These are phyloP conservation scores for Cerastoderma edule DNA, from an alignment of 2,888 invertebrate genomes.

Conservation along the genomic window DNA sequence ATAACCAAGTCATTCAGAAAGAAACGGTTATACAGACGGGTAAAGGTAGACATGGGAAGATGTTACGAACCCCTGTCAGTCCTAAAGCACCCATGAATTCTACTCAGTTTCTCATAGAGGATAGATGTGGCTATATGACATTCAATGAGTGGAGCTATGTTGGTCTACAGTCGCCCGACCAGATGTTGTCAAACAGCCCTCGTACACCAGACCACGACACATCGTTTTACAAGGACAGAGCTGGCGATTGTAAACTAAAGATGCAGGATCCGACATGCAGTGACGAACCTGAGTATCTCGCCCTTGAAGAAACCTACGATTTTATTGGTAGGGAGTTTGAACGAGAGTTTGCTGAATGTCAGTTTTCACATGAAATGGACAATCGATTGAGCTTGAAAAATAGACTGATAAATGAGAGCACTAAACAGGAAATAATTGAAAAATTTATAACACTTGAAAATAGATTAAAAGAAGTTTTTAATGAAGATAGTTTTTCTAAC, in stretches of 20 bases:
- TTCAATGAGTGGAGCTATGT: conserved; percentile 21
- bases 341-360: conserved; percentile 37
- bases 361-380: conserved; percentile 13
- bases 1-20: conserved; percentile 10
- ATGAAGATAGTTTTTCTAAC: not conserved
- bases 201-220: conserved; percentile 8
- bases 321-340: conserved; percentile 57
- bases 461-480: not conserved
- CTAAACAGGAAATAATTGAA: conserved; percentile 30
- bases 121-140: conserved; percentile 51
- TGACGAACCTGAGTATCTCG: conserved; percentile 33
- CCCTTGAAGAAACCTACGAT: conserved; percentile 35
- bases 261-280: not conserved
- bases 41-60: conserved; percentile 3
- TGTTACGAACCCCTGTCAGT: conserved; percentile 60
- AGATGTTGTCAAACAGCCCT: not conserved
- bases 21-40: not conserved
- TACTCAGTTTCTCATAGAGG: conserved; percentile 72
- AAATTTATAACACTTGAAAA: conserved; percentile 31
- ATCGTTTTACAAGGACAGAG: conserved; percentile 36
- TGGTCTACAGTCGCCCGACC: conserved; percentile 18
- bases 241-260: not conserved
- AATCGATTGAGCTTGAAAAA: not conserved
- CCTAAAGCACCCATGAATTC: conserved; percentile 74
- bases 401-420: not conserved